A percentile compares a stretch with the other conserved stretches of the same genome.
phyloP scores from a whole-genome alignment of 2,113 vertebrate species.

The Oplegnathus fasciatus region DNA sequence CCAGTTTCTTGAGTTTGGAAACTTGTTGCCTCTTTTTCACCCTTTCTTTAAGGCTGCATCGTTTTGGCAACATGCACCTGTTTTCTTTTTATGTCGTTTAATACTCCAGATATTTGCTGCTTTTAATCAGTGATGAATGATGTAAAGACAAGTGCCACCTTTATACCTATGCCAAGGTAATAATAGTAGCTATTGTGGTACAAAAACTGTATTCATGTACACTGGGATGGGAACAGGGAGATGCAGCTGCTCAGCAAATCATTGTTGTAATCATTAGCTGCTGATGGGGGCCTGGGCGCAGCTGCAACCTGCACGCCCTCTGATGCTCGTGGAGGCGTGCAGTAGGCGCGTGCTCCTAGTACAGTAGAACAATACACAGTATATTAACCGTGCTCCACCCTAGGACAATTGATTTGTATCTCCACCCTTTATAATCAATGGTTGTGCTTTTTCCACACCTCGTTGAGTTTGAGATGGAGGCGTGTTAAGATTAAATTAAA shows the following conservation, averaged over 20 bases:
- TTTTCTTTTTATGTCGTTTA: neutral
- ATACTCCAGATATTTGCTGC: neutral
- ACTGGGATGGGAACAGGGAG: neutral
- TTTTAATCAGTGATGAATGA: neutral
- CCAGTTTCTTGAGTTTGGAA: neutral
- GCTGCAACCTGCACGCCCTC: neutral
- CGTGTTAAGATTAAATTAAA: slow-evolving; percentile 12
- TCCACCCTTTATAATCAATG: slow-evolving; percentile 7
- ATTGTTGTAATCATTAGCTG: neutral
- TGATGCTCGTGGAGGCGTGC: neutral
- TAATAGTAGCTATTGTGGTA: neutral
- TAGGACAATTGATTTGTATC: neutral
- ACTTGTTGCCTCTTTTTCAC: neutral
- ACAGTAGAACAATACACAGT: neutral
- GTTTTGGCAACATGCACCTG: neutral
- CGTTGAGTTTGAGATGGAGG: neutral
- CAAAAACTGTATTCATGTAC: neutral
- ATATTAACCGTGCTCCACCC: neutral
- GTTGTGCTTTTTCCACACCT: neutral
- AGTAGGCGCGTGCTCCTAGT: neutral
- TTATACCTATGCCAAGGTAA: neutral
- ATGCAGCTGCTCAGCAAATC: neutral
- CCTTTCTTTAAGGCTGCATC: too few species aligned
- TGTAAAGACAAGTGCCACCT: neutral
- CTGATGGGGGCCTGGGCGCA: neutral